Evolutionary conservation across 2,113 vertebrate species (phyloP), one percentile per base, ranked within the genome.

Genomic region (Passer montanus): DNA sequence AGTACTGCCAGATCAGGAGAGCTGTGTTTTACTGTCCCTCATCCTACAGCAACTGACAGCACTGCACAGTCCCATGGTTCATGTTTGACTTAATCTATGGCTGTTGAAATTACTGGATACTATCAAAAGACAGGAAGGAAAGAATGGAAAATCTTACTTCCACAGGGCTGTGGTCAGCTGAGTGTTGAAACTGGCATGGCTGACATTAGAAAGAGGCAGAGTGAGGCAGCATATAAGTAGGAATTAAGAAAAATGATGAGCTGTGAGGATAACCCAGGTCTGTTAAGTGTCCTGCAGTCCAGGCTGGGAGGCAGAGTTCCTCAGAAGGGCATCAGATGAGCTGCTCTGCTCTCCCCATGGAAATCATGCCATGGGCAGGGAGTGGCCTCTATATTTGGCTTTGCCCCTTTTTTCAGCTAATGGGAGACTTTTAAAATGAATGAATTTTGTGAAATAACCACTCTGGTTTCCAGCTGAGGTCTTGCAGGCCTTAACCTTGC

Each of bases 131-230:
- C 8, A 64, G 44, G 60, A 87, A 92, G 35, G 90, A 88, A 92
- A 86, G 15, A 84, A 79, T 73, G 72, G 59, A 93, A 96, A 95
- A 60, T 39, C 56, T 94, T 74, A 60, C 27, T 64, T 92, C 13
- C 31, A 46, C 12, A 15, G 13, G 44, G 31, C 73, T 72, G 49
- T 72, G 73, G 44, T 78, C 69, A 82, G 27, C 58, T 26, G 20
- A 68, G 30, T n/a, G n/a, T 64, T 91, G 47, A 68, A 93, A 85
- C 22, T 58, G 70, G 20, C 18, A 28, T 2, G 46, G 33, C 1
- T 85, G 74, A 93, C n/a, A 76, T 39, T 13, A 70, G 37, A 87
- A 70, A 22, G 31, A 55, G 30, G 18, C 39, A 55, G 8, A 39
- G 35, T 7, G 26, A 76, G 13, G 44, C 15, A 89, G 18, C 31